Evolutionary conservation across 2,888 invertebrate genomes (phyloP).

Genomic region (Aporophyla lueneburgensis): DNA sequence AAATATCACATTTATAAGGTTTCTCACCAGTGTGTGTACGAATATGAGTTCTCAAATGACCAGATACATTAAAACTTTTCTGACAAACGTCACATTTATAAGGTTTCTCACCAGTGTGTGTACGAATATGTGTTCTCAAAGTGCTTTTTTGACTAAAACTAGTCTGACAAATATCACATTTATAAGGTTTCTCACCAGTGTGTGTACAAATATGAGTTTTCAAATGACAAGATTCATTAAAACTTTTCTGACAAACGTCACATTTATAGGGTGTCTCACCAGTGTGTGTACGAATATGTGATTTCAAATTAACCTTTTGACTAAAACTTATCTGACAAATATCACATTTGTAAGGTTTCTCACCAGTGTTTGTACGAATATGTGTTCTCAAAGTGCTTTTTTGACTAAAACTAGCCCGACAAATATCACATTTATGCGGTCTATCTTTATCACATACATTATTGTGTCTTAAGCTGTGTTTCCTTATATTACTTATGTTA

Average conservation of each 20-base stretch:
- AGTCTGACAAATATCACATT: no score
- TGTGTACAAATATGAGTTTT: neutral
- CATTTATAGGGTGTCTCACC: constrained; percentile 47
- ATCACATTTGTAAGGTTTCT: constrained; percentile 48
- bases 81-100: no score
- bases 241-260: constrained; percentile 15
- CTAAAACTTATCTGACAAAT: constrained; percentile 20
- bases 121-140: no score
- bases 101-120: no score
- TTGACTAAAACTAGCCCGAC: constrained; percentile 2
- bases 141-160: no score
- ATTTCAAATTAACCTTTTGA: rapidly evolving
- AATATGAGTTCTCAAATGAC: rapidly evolving
- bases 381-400: neutral
- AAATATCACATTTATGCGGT: constrained; percentile 31
- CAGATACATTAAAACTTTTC: no score
- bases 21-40: constrained; percentile 19
- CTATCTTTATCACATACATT: constrained; percentile 24
- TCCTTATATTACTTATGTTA: constrained; percentile 16
- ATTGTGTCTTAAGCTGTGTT: constrained; percentile 32
- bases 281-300: constrained; percentile 9
- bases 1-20: no score
- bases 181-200: constrained; percentile 50
- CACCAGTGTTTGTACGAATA: constrained; percentile 39
- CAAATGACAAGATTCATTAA: rapidly evolving